Conservation (phyloP, 2,797 vertebrate genomes). For the Mormyrus proboscirostris region DNA sequence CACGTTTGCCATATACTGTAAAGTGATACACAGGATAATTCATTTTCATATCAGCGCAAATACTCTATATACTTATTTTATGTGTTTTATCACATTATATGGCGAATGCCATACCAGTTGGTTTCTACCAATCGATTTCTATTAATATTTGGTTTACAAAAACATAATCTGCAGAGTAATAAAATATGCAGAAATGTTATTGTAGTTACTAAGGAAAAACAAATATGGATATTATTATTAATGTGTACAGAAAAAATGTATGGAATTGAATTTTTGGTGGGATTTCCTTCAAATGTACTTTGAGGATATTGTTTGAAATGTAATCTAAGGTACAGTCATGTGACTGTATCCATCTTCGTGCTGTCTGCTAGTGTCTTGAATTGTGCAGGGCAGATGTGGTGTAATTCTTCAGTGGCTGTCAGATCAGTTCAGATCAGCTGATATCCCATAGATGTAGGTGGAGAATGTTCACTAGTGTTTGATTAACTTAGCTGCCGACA, state of each 20-base stretch:
- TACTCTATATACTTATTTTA: not conserved
- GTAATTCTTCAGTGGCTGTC: not conserved
- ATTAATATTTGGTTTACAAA: not conserved
- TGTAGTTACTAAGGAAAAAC: not conserved
- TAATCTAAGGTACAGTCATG: not conserved
- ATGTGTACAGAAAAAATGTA: not conserved
- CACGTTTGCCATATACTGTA: not conserved
- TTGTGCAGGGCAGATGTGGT: not conserved
- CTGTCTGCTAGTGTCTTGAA: not conserved
- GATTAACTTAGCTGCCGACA: not conserved
- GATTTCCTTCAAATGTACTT: not conserved
- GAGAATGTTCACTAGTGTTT: not conserved
- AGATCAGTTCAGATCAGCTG: not conserved
- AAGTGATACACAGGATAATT: not conserved
- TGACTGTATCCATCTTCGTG: not conserved
- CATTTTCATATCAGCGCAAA: not conserved
- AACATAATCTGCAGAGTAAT: not conserved
- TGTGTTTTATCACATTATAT: not conserved
- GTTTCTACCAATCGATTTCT: not conserved
- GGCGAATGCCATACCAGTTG: not conserved
- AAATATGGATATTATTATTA: not conserved
- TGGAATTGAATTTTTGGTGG: not conserved
- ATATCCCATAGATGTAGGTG: not conserved
- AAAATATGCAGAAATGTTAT: not conserved
- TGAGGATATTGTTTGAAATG: not conserved